A percentile compares a stretch with the other conserved stretches of the same genome.
These are phyloP conservation scores for Rhamnusium bicolor DNA, from an alignment of 2,888 invertebrate genomes.

Conservation along the genomic window DNA sequence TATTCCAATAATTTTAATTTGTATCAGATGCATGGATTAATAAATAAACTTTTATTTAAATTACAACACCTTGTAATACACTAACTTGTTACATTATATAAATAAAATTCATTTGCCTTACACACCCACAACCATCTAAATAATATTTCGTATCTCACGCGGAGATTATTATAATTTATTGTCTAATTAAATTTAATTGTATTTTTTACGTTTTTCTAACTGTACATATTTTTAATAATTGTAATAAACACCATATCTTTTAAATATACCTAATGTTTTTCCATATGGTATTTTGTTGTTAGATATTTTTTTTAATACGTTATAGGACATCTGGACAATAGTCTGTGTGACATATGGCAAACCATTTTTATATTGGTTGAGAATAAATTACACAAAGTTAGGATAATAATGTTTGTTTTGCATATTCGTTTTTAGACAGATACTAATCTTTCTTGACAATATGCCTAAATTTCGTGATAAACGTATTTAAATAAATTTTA, in stretches of 20 bases:
- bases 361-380: conserved; percentile 10
- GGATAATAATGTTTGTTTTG: conserved; percentile 13
- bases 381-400: conserved; percentile 15
- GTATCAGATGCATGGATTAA: not conserved
- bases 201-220: not conserved
- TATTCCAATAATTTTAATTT: too few relatives aligned
- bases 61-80: not conserved
- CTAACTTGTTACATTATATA: not conserved
- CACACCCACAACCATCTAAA: conserved; percentile 10
- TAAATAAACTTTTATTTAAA: not conserved
- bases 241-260: conserved; percentile 9
- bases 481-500: not conserved
- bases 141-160: conserved; percentile 7
- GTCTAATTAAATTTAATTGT: conserved; percentile 12
- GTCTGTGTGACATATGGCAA: conserved; percentile 8
- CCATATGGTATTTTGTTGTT: conserved; percentile 19
- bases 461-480: not conserved
- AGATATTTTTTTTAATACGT: conserved; percentile 7
- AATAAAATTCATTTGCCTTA: not conserved
- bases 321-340: conserved; percentile 26
- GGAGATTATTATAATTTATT: not conserved
- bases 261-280: not conserved
- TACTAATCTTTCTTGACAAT: conserved; percentile 15
- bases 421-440: conserved; percentile 6
- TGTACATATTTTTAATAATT: not conserved